A percentile compares a stretch with the other conserved stretches of the same genome.
Evolutionary conservation across 2,888 invertebrate species (phyloP).

Genomic region (Morpho achilles): DNA sequence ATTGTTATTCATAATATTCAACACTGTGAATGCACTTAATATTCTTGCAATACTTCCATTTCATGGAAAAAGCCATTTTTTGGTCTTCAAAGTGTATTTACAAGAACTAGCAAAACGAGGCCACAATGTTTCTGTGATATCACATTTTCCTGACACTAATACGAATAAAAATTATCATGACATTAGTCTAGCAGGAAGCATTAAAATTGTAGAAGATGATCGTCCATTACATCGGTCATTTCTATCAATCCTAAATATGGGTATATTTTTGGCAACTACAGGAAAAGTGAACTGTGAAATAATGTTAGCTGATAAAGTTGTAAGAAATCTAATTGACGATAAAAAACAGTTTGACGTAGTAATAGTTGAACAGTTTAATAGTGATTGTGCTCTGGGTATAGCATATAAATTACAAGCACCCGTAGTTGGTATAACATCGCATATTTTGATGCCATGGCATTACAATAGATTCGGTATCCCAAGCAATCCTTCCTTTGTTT

Average conservation of each 20-base stretch:
- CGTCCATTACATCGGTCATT: conserved; percentile 43
- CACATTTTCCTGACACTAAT: conserved; percentile 78
- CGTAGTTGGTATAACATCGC: conserved; percentile 78
- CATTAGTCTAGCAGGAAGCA: conserved; percentile 64
- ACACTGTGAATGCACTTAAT: conserved; percentile 43
- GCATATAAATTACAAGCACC: conserved; percentile 82
- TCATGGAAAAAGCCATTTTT: conserved; percentile 84
- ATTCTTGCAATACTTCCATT: conserved; percentile 84
- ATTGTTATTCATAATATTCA: conserved; percentile 31
- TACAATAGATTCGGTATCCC: conserved; percentile 78
- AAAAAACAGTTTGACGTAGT: conserved; percentile 82
- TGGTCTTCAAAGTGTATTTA: conserved; percentile 80
- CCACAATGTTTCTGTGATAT: conserved; percentile 83
- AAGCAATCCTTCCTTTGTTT: conserved; percentile 78
- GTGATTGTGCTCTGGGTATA: conserved; percentile 84
- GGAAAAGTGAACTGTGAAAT: conserved; percentile 56
- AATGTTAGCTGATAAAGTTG: conserved; percentile 49
- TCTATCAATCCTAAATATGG: conserved; percentile 33
- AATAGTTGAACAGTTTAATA: conserved; percentile 84
- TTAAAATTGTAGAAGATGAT: conserved; percentile 41
- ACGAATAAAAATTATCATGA: conserved; percentile 78
- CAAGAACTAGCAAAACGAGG: conserved; percentile 80
- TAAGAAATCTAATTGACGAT: conserved; percentile 54
- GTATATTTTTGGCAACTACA: conserved; percentile 35
- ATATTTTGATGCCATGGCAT: conserved; percentile 81